These are phyloP conservation scores for Halictus ligatus DNA, from an alignment of 2,888 invertebrate species.

Conservation along the genomic window DNA sequence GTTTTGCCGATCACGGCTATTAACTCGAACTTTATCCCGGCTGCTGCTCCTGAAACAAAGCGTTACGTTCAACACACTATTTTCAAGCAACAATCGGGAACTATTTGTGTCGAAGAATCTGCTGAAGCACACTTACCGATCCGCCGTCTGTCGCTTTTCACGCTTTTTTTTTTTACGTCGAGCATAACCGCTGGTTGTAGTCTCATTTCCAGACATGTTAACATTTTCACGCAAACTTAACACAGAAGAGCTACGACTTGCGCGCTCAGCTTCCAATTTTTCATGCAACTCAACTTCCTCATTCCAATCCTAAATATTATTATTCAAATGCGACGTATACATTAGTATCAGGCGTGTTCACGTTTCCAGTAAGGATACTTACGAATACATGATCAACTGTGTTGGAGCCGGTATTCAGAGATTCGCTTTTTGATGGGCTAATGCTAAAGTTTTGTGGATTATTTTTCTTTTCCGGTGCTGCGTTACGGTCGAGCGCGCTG, in stretches of 20 bases:
- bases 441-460: constrained; percentile 67
- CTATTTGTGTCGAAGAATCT: neutral
- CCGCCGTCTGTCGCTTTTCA: constrained; percentile 79
- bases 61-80: neutral
- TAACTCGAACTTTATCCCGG: constrained; percentile 78
- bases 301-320: constrained; percentile 86
- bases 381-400: constrained; percentile 61
- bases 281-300: constrained; percentile 87
- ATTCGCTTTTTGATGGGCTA: constrained; percentile 74
- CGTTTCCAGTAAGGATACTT: constrained; percentile 39
- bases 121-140: constrained; percentile 69
- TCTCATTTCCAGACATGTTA: constrained; percentile 70
- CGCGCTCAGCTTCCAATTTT: constrained; percentile 84
- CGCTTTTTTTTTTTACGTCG: constrained; percentile 79
- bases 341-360: neutral
- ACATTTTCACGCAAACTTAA: constrained; percentile 84
- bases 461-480: constrained; percentile 69
- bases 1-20: constrained; percentile 81
- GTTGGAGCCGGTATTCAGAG: constrained; percentile 64
- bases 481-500: constrained; percentile 68
- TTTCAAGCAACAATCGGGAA: neutral
- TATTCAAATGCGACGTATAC: constrained; percentile 1
- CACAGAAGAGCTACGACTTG: constrained; percentile 86
- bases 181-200: constrained; percentile 51
- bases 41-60: constrained; percentile 75